Evolutionary conservation across 1,140 invertebrate genomes (phyloP).

Genomic region (Agrilus planipennis): DNA sequence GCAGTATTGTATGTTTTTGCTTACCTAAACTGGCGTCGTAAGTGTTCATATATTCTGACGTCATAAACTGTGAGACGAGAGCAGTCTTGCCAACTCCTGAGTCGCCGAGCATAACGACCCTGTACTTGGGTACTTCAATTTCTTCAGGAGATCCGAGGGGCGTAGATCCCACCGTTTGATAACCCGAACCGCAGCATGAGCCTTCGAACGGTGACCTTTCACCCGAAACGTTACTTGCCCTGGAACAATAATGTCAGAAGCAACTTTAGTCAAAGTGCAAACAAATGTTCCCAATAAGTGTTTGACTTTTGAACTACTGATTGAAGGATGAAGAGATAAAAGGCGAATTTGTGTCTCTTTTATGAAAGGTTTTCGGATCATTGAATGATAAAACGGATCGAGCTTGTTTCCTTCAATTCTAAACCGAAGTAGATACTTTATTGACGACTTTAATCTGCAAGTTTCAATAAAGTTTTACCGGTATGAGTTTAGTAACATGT

Average conservation of each 20-base stretch:
- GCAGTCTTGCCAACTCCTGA: slow-evolving; percentile 70
- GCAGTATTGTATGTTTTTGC: no score
- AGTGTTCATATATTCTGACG: slow-evolving; percentile 86
- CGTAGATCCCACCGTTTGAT: slow-evolving; percentile 53
- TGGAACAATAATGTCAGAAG: slow-evolving; percentile 32
- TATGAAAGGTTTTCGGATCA: no score
- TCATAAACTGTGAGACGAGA: slow-evolving; percentile 84
- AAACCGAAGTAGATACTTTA: no score
- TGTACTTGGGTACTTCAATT: slow-evolving; percentile 52
- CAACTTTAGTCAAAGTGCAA: slow-evolving; percentile 33
- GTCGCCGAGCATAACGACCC: slow-evolving; percentile 69
- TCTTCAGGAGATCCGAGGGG: slow-evolving; percentile 40
- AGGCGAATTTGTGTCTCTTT: no score
- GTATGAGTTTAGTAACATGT: no score
- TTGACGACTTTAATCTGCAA: no score
- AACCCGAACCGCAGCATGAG: slow-evolving; percentile 64
- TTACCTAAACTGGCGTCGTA: slow-evolving; percentile 79
- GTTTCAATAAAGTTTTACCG: no score
- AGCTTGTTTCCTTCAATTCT: no score
- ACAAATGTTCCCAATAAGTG: neutral
- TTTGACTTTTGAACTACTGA: neutral
- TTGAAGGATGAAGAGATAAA: no score
- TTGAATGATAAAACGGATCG: no score
- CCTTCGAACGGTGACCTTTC: slow-evolving; percentile 72
- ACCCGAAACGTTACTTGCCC: slow-evolving; percentile 63